These are phyloP conservation scores for Drosophila pseudotalamancana DNA, from an alignment of 2,888 invertebrate species.

Conservation along the genomic window DNA sequence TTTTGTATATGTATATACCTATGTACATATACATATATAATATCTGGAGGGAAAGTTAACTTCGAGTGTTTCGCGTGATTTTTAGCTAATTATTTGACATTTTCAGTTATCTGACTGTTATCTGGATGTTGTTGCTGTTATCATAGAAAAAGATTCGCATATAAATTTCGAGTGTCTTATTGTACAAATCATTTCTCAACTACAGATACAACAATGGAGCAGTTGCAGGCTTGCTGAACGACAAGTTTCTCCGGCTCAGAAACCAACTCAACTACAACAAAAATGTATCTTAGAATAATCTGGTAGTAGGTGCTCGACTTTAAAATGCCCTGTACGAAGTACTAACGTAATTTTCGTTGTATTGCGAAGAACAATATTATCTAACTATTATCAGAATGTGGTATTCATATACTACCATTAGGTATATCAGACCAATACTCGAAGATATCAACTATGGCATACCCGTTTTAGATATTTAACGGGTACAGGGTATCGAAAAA, in stretches of 20 bases:
- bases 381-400: no score
- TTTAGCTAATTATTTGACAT: conserved; percentile 34
- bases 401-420: no score
- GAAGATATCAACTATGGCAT: no score
- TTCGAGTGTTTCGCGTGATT: conserved; percentile 6
- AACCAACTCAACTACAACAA: conserved; percentile 1
- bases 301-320: neutral
- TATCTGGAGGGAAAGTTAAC: conserved; percentile 40
- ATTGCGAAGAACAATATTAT: no score
- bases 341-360: no score
- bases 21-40: conserved; percentile 1
- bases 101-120: conserved; percentile 30
- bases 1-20: conserved; percentile 4
- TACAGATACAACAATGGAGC: conserved; percentile 55
- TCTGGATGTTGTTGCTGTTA: conserved; percentile 36
- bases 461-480: neutral
- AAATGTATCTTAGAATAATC: neutral
- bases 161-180: conserved; percentile 52
- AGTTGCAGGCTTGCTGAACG: conserved; percentile 50
- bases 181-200: conserved; percentile 63
- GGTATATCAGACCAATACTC: no score
- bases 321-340: conserved; percentile 6
- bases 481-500: conserved; percentile 12
- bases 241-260: conserved; percentile 46
- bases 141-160: conserved; percentile 53